Evolutionary conservation across 2,888 invertebrate genomes (phyloP), one percentile per base, ranked within the genome.

Genomic region (Rhingia rostrata): DNA sequence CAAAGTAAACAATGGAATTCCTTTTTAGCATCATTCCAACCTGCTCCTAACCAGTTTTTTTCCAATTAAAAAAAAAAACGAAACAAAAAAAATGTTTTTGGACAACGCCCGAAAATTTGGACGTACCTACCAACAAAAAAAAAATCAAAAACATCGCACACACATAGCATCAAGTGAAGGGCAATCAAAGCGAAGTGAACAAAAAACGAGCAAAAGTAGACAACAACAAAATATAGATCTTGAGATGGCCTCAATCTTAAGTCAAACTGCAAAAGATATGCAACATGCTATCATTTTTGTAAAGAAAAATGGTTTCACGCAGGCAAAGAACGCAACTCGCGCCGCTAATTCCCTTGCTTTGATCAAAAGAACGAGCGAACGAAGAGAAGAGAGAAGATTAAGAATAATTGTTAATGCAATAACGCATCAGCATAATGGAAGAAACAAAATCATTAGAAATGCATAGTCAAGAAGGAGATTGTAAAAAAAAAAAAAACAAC

Each of bases 21-120:
- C 72, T 79, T 79, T 79, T 84, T 69, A 79, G 83, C 74, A 79
- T 79, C 79, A 79, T 70, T 84, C 73, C 79, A 84, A 84, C 83
- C 83, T 84, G 83, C 69, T 79, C 67, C 60, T 67, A 73, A 83
- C 83, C 83, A 83, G 83, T 79, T 79, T 78, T 72, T 45, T 70
- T 56, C 51, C 51, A 63, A 64, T 70, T 81, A 60, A 64, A 77
- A 51, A 22, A 61, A 49, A 53, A n/a, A 37, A 53, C 22, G 22
- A 22, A 22, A 22, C 22, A 22, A 1, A 45, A 72, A 73, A 70
- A 10, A 37, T 43, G 72, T 47, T 63, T 69, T 74, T 49, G 58
- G 79, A 74, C 79, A 84, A 84, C 83, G 83, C 83, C 83, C 83
- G 79, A 84, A 74, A 72, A 69, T 64, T 22, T 70, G 61, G 12